Percentiles rank a stretch among this genome's conserved stretches.
These are phyloP conservation scores for Symphodus melops DNA, from an alignment of 2,113 vertebrate genomes.

Conservation along the genomic window DNA sequence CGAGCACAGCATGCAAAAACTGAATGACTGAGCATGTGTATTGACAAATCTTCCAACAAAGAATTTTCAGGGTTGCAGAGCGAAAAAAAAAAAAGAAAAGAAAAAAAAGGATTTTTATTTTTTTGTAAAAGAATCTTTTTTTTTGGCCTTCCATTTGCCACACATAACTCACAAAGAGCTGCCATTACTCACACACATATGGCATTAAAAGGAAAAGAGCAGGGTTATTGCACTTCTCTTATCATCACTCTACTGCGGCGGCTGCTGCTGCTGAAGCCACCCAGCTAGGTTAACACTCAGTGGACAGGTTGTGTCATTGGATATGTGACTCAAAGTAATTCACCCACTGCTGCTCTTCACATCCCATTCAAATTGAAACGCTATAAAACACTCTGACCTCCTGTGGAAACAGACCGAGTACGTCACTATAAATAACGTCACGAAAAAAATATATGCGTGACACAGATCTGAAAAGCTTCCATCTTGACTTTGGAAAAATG, in stretches of 20 bases:
- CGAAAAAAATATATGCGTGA: slow-evolving; percentile 14
- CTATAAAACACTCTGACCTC: slow-evolving; percentile 55
- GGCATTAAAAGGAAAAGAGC: slow-evolving; percentile 69
- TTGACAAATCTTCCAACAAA: slow-evolving; percentile 78
- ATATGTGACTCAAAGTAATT: slow-evolving; percentile 65
- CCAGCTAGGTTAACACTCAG: slow-evolving; percentile 58
- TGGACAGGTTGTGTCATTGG: slow-evolving; percentile 59
- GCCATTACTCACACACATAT: slow-evolving; percentile 61
- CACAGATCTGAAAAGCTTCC: slow-evolving; percentile 46
- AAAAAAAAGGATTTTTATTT: too few relatives aligned
- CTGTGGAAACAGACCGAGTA: slow-evolving; percentile 17
- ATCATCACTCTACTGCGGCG: slow-evolving; percentile 53
- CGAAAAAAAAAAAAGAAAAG: slow-evolving; percentile 42
- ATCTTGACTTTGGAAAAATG: slow-evolving; percentile 28
- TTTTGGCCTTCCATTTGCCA: slow-evolving; percentile 66
- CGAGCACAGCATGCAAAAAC: slow-evolving; percentile 67
- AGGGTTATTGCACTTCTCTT: slow-evolving; percentile 66
- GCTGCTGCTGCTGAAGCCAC: slow-evolving; percentile 44
- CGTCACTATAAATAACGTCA: slow-evolving; percentile 7
- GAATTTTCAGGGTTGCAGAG: slow-evolving; percentile 31
- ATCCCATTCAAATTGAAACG: slow-evolving; percentile 59
- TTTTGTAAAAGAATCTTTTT: slow-evolving; percentile 67
- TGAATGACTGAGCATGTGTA: slow-evolving; percentile 65
- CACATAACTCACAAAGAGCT: slow-evolving; percentile 68
- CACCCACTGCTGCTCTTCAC: slow-evolving; percentile 60